Evolutionary conservation across 1,140 invertebrate species (phyloP), one percentile per base, ranked within the genome.

Genomic region (Trichonephila clavata): DNA sequence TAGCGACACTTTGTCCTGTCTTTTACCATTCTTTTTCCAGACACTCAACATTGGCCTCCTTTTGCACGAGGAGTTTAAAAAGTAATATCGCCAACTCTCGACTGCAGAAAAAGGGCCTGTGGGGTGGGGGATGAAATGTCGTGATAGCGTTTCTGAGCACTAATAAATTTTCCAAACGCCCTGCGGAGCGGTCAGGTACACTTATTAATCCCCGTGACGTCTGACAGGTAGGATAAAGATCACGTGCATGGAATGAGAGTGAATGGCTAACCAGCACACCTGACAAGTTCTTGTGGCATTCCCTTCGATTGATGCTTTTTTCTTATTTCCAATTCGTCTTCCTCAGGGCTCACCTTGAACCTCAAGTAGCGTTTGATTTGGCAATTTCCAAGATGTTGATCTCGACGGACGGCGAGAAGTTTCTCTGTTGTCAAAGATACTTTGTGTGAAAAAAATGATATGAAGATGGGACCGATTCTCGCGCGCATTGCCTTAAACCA

Each of bases 171-270:
- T 32, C 84, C 10, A 61, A 60, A 57, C 43, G 92, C 92, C 86
- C 86, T 71, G 20, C 21, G 21, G 57, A 61, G 68, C 32, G 92
- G 24, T 81, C 86, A 88, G 86, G 92, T 87, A 88, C 71, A 80
- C 86, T 93, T 93, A 87, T 86, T 93, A 93, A 93, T 93, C 92
- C 39, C 27, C n/a, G 81, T 84, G 90, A 92, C 92, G 68, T 43
- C 21, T 93, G 84, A 92, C 91, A 92, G 43, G 18, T 18, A n/a
- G 89, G 89, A 84, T 92, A 84, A 65, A 87, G 84, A 93, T 80
- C 92, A 93, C 92, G 92, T 93, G 92, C 50, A 59, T 10, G 50
- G 92, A 87, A 77, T 87, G 50, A 93, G 86, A 71, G 92, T 60
- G 65, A 87, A 43, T 21, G 24, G 50, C 68, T 93, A 93, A 93